Percentiles rank a stretch among this genome's conserved stretches.
These are phyloP conservation scores for Megalops cyprinoides DNA, from an alignment of 2,797 vertebrate species.

Conservation along the genomic window DNA sequence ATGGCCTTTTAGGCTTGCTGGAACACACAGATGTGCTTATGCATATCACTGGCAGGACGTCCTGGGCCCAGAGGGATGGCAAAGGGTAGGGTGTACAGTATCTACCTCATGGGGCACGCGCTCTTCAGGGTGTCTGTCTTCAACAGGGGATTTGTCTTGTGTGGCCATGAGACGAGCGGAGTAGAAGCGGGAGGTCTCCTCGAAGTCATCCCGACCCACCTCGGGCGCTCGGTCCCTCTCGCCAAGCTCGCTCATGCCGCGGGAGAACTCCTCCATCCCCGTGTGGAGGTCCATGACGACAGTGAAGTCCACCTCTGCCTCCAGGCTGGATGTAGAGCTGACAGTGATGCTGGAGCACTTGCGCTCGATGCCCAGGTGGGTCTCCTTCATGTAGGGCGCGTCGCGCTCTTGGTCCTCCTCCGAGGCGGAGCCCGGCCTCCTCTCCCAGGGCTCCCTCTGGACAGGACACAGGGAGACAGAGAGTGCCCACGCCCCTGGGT, in stretches of 20 bases:
- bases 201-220: slow-evolving; percentile 85
- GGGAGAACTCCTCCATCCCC: slow-evolving; percentile 84
- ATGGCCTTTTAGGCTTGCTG: not conserved
- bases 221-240: slow-evolving; percentile 74
- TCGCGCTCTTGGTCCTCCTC: slow-evolving; percentile 90
- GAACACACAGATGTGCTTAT: slow-evolving; percentile 22
- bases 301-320: slow-evolving; percentile 84
- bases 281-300: slow-evolving; percentile 79
- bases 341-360: slow-evolving; percentile 86
- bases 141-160: slow-evolving; percentile 78
- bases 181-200: slow-evolving; percentile 75
- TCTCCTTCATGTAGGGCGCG: slow-evolving; percentile 82
- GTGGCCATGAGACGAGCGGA: slow-evolving; percentile 79
- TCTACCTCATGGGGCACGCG: slow-evolving; percentile 69
- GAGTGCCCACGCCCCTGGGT: slow-evolving; percentile 39
- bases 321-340: slow-evolving; percentile 85
- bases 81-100: slow-evolving; percentile 35
- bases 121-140: slow-evolving; percentile 71
- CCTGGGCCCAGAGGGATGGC: slow-evolving; percentile 30
- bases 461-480: slow-evolving; percentile 53
- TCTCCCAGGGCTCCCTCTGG: slow-evolving; percentile 81
- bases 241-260: slow-evolving; percentile 58
- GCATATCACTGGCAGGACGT: slow-evolving; percentile 48
- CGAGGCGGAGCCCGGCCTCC: slow-evolving; percentile 53
- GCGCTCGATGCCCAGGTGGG: slow-evolving; percentile 80